Conservation (phyloP, 2,888 invertebrate genomes). For the Blastobasis lacticolella region DNA sequence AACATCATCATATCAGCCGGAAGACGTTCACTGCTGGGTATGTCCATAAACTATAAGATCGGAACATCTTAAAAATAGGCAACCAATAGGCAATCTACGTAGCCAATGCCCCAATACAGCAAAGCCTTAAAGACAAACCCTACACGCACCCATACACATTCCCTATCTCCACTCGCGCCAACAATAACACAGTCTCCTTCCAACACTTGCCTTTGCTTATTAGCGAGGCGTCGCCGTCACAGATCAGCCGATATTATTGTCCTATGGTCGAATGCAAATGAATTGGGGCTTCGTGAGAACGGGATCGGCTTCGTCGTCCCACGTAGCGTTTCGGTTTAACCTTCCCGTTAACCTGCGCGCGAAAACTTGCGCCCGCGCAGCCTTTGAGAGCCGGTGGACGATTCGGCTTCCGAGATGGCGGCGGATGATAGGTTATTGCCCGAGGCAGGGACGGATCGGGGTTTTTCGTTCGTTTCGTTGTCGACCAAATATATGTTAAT, state of each 20-base stretch:
- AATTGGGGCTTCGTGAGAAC: constrained; percentile 49
- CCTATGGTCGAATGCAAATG: constrained; percentile 42
- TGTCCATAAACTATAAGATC: no score
- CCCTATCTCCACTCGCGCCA: neutral
- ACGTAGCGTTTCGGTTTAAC: constrained; percentile 49
- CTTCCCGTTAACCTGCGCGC: constrained; percentile 40
- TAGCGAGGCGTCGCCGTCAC: neutral
- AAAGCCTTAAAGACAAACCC: no score
- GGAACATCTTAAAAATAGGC: no score
- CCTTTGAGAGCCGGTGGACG: constrained; percentile 24
- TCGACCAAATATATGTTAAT: no score
- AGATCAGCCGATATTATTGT: constrained; percentile 41
- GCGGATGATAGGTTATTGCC: constrained; percentile 3
- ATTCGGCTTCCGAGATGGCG: constrained; percentile 18
- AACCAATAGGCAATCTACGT: no score
- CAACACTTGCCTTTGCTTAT: neutral
- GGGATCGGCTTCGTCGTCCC: constrained; percentile 33
- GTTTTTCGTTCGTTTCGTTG: no score
- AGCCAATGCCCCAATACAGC: neutral
- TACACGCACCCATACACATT: neutral
- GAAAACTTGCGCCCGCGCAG: constrained; percentile 31
- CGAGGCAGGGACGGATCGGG: neutral
- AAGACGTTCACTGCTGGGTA: no score
- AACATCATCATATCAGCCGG: no score
- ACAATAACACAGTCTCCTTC: neutral